phyloP scores from a whole-genome alignment of 2,888 invertebrate species.

The Meteorus colon region DNA sequence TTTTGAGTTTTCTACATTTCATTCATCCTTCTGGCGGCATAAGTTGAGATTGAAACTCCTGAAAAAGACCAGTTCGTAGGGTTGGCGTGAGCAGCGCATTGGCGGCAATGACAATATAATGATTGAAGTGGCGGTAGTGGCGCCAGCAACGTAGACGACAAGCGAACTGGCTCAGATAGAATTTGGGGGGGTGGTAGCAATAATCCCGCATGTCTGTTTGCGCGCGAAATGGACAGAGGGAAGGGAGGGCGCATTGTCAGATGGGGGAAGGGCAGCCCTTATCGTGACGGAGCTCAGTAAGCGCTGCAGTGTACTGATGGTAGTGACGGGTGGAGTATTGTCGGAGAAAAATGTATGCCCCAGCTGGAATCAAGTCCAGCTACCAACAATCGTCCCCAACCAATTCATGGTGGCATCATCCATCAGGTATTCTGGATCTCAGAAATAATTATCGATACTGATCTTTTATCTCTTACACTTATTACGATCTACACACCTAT shows the following conservation, averaged over 20 bases:
- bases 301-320: conserved; percentile 57
- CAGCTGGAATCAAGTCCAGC: conserved; percentile 70
- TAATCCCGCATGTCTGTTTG: conserved; percentile 71
- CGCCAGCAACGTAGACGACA: conserved; percentile 47
- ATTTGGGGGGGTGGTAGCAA: conserved; percentile 62
- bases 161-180: conserved; percentile 46
- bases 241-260: conserved; percentile 57
- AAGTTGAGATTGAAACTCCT: conserved; percentile 41
- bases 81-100: conserved; percentile 50
- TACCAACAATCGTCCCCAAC: conserved; percentile 70
- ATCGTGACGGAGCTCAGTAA: conserved; percentile 60
- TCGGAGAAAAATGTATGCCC: conserved; percentile 72
- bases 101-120: conserved; percentile 55
- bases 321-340: conserved; percentile 73
- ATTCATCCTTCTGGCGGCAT: too few relatives aligned
- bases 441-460: neutral
- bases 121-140: conserved; percentile 48
- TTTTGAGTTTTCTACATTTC: too few relatives aligned
- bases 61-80: conserved; percentile 65
- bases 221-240: conserved; percentile 62
- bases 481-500: neutral
- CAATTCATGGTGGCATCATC: conserved; percentile 72
- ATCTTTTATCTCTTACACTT: neutral
- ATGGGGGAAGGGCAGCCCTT: conserved; percentile 53
- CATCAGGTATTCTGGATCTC: conserved; percentile 65